Evolutionary conservation across 2,888 invertebrate species (phyloP).

Genomic region (Phrixothrix hirtus): DNA sequence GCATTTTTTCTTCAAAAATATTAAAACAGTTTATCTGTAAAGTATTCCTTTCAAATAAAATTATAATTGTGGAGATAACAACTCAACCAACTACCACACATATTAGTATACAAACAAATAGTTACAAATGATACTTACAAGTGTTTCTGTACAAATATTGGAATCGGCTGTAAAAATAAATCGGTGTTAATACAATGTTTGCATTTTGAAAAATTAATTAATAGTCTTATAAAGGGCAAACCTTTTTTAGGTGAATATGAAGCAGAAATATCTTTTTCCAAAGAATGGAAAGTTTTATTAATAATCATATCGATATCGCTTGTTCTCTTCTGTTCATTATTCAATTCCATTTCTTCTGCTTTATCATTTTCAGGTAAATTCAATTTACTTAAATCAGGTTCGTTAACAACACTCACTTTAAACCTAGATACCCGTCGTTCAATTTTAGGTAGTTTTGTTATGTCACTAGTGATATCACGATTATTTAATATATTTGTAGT

Average conservation of each 20-base stretch:
- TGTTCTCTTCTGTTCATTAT: slow-evolving; percentile 14
- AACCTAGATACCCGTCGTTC: slow-evolving; percentile 58
- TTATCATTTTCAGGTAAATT: slow-evolving; percentile 32
- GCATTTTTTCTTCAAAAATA: no score
- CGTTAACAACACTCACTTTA: slow-evolving; percentile 60
- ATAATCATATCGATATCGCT: slow-evolving; percentile 49
- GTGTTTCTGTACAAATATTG: slow-evolving; percentile 8
- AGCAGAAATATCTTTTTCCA: slow-evolving; percentile 47
- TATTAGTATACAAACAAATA: slow-evolving; percentile 18
- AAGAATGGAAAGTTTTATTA: slow-evolving; percentile 49
- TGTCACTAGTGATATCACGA: background rate
- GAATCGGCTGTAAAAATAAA: slow-evolving; percentile 2
- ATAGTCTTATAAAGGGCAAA: slow-evolving; percentile 32
- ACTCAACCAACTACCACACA: slow-evolving; percentile 8
- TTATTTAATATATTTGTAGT: slow-evolving; percentile 19
- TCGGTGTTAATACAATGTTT: background rate
- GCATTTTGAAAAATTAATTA: background rate
- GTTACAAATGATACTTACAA: slow-evolving; percentile 14
- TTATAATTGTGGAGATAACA: background rate
- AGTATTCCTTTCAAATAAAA: no score
- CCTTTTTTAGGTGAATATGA: slow-evolving; percentile 43
- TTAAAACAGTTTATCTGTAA: no score
- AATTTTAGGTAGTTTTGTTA: slow-evolving; percentile 15
- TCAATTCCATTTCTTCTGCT: slow-evolving; percentile 3
- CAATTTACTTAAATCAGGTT: slow-evolving; percentile 52